Evolutionary conservation across 1,140 invertebrate genomes (phyloP), one percentile per base, ranked within the genome.

Genomic region (Diabrotica virgifera): DNA sequence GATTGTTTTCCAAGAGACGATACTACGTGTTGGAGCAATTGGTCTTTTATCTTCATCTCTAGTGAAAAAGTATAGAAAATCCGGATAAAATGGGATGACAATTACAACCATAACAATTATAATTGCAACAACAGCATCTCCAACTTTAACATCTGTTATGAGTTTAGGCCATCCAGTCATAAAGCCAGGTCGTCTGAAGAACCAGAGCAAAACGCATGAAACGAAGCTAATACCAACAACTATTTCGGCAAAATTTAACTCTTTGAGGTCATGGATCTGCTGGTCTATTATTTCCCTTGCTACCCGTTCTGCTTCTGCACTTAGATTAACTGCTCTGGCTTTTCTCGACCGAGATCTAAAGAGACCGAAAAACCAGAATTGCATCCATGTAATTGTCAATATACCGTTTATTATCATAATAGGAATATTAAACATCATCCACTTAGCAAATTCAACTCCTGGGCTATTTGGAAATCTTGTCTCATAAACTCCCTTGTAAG

Each of bases 121-220:
- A 70, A 93, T 87, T 0, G 90, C 94, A 0, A 92, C 88, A 14
- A 91, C 92, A 0, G 92, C 92, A 74, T 95, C 93, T 71, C 40
- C 62, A 60, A 75, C 74, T 58, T 76, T 76, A 62, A 72, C 69
- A 52, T 76, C 51, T 0, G 86, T 85, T 53, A 90, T 80, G 51
- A 86, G 79, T 64, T 83, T 78, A 5, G 89, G 85, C 90, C 93
- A 96, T 12, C 93, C 93, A 1, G 80, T 78, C 69, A 93, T 87
- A 73, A 94, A 92, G 62, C 90, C 89, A 0, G 95, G 94, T 55
- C 89, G 87, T 53, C 94, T 85, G 77, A 95, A 93, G 76, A 97
- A 90, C 90, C 95, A 97, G 62, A 97, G 81, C 53, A 91, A 65
- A 3, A 96, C 87, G 6, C 94, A 86, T 10, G 88, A 67, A 7